Conservation (phyloP, 1,140 invertebrate genomes). For the Drosophila truncata region DNA sequence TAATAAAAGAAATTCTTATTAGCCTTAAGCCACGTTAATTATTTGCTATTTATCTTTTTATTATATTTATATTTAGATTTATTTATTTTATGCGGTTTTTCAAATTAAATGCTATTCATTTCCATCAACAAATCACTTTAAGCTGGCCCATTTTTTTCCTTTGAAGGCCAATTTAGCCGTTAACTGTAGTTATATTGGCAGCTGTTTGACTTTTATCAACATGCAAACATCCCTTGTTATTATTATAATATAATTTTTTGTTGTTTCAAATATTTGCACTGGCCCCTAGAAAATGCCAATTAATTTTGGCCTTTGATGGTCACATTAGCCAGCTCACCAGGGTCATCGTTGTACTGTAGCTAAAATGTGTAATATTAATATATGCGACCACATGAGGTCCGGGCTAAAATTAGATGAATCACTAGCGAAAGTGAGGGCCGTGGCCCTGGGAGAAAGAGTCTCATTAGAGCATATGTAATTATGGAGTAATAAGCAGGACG, state of each 20-base stretch:
- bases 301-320: slow-evolving; percentile 72
- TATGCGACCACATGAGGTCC: slow-evolving; percentile 54
- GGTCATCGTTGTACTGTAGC: slow-evolving; percentile 51
- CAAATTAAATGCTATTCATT: neutral
- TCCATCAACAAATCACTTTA: neutral
- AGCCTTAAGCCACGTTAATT: too few relatives aligned
- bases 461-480: slow-evolving; percentile 59
- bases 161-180: slow-evolving; percentile 17
- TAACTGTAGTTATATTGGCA: slow-evolving; percentile 28
- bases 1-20: too few relatives aligned
- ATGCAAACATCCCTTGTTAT: slow-evolving; percentile 38
- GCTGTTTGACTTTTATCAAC: slow-evolving; percentile 43
- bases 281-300: slow-evolving; percentile 62
- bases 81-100: neutral
- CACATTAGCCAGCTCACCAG: slow-evolving; percentile 50
- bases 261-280: slow-evolving; percentile 47
- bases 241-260: slow-evolving; percentile 3
- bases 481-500: slow-evolving; percentile 38
- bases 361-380: slow-evolving; percentile 46
- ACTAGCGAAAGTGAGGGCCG: slow-evolving; percentile 18
- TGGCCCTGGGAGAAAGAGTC: slow-evolving; percentile 16
- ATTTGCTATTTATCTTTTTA: neutral
- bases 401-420: slow-evolving; percentile 64
- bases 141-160: neutral
- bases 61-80: too few relatives aligned